A percentile compares a stretch with the other conserved stretches of the same genome.
These are phyloP conservation scores for Gephyroberyx darwinii DNA, from an alignment of 2,797 vertebrate species.

Conservation along the genomic window DNA sequence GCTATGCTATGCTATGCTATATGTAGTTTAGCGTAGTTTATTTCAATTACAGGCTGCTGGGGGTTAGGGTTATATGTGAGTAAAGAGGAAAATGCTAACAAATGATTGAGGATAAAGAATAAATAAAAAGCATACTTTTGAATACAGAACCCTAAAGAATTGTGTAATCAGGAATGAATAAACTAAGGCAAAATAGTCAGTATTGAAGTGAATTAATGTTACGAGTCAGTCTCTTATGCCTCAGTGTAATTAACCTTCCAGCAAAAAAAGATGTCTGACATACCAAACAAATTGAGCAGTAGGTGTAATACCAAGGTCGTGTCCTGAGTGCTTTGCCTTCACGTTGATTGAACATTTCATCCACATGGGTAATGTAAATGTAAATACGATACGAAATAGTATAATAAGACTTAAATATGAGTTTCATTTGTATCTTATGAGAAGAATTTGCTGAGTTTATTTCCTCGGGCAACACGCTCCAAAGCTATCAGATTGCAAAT, in stretches of 20 bases:
- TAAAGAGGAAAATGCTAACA: background rate
- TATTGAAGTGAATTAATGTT: background rate
- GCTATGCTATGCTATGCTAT: no score
- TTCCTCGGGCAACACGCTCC: background rate
- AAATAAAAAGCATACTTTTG: background rate
- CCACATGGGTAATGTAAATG: constrained; percentile 14
- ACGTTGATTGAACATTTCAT: constrained; percentile 41
- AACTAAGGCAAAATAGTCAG: background rate
- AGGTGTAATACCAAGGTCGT: constrained; percentile 24
- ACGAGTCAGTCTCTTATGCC: background rate
- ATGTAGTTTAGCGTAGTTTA: no score
- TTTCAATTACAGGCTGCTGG: no score
- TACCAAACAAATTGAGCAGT: constrained; percentile 21
- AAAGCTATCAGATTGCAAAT: constrained; percentile 8
- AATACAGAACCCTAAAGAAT: background rate
- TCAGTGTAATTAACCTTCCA: constrained; percentile 38
- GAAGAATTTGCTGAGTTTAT: background rate
- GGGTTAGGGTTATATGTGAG: no score
- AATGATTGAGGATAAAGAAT: background rate
- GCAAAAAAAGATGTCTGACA: constrained; percentile 7
- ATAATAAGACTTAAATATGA: constrained; percentile 4
- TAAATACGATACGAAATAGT: constrained; percentile 33
- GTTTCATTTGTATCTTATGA: background rate
- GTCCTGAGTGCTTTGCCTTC: constrained; percentile 34
- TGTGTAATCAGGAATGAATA: background rate